These are phyloP conservation scores for Hesperia comma DNA, from an alignment of 2,888 invertebrate species.

Conservation along the genomic window DNA sequence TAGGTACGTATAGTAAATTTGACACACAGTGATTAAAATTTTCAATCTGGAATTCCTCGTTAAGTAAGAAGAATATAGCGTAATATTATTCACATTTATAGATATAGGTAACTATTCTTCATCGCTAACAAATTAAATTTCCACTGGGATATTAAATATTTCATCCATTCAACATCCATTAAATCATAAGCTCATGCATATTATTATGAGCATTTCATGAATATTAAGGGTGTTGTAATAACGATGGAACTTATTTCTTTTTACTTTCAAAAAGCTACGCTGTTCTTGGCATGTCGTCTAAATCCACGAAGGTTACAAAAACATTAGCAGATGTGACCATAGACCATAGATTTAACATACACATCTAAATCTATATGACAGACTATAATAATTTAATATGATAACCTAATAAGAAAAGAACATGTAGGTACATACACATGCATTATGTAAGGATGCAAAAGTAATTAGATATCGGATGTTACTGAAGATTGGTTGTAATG, in stretches of 20 bases:
- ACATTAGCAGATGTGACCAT: conserved; percentile 17
- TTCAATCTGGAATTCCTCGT: too few species aligned
- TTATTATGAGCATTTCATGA: conserved; percentile 25
- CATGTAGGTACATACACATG: too few species aligned
- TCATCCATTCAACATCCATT: conserved; percentile 13
- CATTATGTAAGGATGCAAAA: too few species aligned
- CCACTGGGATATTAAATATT: background rate
- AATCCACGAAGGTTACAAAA: conserved; percentile 18
- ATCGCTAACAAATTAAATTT: background rate
- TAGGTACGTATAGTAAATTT: too few species aligned
- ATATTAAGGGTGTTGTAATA: conserved; percentile 11
- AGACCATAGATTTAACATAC: too few species aligned
- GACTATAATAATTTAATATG: conserved; percentile 20
- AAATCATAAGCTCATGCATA: conserved; percentile 23
- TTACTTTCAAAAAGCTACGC: conserved; percentile 3
- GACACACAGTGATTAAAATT: too few species aligned
- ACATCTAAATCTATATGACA: too few species aligned
- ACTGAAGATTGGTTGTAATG: too few species aligned
- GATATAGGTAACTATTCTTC: too few species aligned
- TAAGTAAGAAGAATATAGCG: too few species aligned
- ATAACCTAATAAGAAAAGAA: conserved; percentile 12
- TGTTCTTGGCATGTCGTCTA: conserved; percentile 13
- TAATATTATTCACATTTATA: too few species aligned
- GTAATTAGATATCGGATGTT: too few species aligned
- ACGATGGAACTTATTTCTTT: conserved; percentile 15